Conservation (phyloP, 2,888 invertebrate genomes). For the Caenorhabditis sp. region DNA sequence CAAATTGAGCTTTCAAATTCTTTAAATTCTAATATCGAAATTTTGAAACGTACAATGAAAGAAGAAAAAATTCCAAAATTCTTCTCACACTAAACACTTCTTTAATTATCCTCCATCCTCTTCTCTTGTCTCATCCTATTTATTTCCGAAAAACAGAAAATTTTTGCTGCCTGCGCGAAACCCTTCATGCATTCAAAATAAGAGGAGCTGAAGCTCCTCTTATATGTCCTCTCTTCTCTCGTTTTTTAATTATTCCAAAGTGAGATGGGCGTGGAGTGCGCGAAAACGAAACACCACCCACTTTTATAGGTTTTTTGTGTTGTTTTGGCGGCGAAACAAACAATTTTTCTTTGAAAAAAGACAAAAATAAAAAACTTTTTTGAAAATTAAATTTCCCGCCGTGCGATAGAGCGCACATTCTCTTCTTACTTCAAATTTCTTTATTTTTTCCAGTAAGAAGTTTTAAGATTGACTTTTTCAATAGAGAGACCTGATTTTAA, state of each 20-base stretch:
- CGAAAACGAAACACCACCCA: neutral
- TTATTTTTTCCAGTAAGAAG: too few relatives aligned
- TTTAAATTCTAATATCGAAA: too few relatives aligned
- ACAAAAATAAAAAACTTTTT: neutral
- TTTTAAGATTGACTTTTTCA: too few relatives aligned
- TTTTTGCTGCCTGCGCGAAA: constrained; percentile 7
- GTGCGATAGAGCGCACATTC: too few relatives aligned
- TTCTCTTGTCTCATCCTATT: constrained; percentile 14
- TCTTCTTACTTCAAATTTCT: too few relatives aligned
- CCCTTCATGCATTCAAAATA: constrained; percentile 41
- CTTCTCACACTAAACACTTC: constrained; percentile 6
- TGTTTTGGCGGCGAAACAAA: too few relatives aligned
- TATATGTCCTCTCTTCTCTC: constrained; percentile 7
- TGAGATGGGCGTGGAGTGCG: neutral
- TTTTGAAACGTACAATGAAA: too few relatives aligned
- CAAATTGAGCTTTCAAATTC: too few relatives aligned
- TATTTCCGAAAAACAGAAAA: constrained; percentile 8
- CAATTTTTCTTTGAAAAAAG: too few relatives aligned
- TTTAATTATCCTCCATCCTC: constrained; percentile 4
- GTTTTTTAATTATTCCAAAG: constrained; percentile 36
- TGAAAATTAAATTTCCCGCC: too few relatives aligned
- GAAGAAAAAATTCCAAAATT: too few relatives aligned
- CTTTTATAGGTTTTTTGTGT: neutral
- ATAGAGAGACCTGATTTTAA: too few relatives aligned
- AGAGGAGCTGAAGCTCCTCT: constrained; percentile 17